These are phyloP conservation scores for Cryptotermes secundus DNA, from an alignment of 1,140 invertebrate species.

Conservation along the genomic window DNA sequence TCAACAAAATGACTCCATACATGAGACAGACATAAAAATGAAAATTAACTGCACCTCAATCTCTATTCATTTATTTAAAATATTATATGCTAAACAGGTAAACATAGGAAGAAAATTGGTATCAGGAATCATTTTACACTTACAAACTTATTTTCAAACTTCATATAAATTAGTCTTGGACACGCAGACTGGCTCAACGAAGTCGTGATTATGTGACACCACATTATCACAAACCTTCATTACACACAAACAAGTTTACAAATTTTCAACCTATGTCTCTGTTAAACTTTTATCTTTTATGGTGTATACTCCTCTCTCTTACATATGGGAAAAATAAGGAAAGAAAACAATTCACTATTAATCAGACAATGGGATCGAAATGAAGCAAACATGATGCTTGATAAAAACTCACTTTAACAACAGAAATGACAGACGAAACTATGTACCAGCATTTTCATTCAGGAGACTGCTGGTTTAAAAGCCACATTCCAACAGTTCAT, in stretches of 20 bases:
- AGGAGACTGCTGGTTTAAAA: constrained; percentile 21
- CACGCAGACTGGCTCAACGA: background rate
- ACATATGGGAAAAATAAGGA: background rate
- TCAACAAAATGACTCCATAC: background rate
- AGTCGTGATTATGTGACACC: background rate
- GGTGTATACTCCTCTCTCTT: background rate
- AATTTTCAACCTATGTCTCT: constrained; percentile 19
- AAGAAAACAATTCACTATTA: background rate
- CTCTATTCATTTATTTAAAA: constrained; percentile 3
- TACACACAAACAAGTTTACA: background rate
- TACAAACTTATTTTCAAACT: background rate
- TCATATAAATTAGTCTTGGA: background rate
- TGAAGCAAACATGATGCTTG: background rate
- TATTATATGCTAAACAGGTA: constrained; percentile 8
- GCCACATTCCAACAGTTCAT: constrained; percentile 20
- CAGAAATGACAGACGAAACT: constrained; percentile 20
- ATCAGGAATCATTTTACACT: constrained; percentile 3
- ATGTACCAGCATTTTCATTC: background rate
- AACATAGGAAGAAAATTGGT: constrained; percentile 17
- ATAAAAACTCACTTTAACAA: constrained; percentile 26
- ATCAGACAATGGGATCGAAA: background rate
- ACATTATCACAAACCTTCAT: background rate
- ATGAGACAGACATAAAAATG: constrained; percentile 12
- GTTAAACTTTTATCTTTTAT: background rate
- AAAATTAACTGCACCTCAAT: constrained; percentile 4